Evolutionary conservation across 2,797 vertebrate species (phyloP), one percentile per base, ranked within the genome.

Genomic region (Sebastes melanostomus): DNA sequence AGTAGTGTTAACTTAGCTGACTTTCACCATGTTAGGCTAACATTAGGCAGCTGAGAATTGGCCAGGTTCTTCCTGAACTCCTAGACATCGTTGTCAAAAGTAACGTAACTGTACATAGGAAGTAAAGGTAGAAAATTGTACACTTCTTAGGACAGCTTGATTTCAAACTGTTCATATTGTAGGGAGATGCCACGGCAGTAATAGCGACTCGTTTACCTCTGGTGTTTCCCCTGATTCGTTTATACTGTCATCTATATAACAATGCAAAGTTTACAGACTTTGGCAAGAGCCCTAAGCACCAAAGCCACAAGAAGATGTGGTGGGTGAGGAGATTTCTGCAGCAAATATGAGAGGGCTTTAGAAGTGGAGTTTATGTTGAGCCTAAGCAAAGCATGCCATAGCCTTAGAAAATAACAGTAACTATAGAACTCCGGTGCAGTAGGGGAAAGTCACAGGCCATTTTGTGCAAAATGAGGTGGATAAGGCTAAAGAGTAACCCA

Each of bases 381-480:
- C 36, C 34, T 16, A 24, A 61, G 18, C 67, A 34, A 74, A 75
- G 42, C n/a, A 36, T 56, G 8, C 56, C 66, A 29, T 36, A 68
- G 22, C 29, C 29, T 18, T 5, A n/a, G 55, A 13, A 82, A 36
- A 72, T 25, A 74, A 25, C 3, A 9, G 14, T 1, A 24, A 12
- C 30, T 24, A 62, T 14, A 50, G 5, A 78, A 32, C 36, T 81
- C 36, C 10, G 50, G 20, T 54, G 50, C 50, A 54, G 29, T 54
- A n/a, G 20, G 46, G 59, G 58, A 55, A 55, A 36, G 32, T 60
- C 22, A 32, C 12, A 4, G 32, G 42, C 12, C 24, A 54, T 79
- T 79, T 59, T 75, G 32, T 63, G 34, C n/a, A 59, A 75, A 60
- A 61, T 38, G 8, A 70, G 27, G 46, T 58, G 59, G 38, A 68